Base-by-base conservation (phyloP, 2,888 invertebrate species). In the Petrolisthes cinctipes region DNA sequence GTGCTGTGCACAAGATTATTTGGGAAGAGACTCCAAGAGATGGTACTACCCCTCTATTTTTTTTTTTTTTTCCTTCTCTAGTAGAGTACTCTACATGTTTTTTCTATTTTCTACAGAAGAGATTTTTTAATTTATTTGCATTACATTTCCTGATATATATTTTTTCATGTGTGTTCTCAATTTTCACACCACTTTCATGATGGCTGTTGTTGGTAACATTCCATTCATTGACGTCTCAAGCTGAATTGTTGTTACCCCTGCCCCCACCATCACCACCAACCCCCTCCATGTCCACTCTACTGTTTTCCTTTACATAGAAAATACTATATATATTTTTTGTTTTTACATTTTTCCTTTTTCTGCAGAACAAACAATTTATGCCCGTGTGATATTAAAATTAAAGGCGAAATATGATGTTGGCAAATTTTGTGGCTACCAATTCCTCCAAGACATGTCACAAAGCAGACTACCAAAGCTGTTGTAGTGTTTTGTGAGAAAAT, bases 131-230 rank as follows among this genome's bases (percentile, higher is more conserved):
- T 88, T 88, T 84, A 86, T 86, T 86, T 88, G 87, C 87, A 88
- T 88, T 88, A 88, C 87, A 88, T 88, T 88, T 88, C 87, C 87
- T 88, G 87, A 88, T 88, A 88, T 88, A 88, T 88, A 80, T 88
- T 83, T 86, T 83, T 87, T 83, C 79, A 82, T 86, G 78, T 37
- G 37, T 37, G 37, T 37, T 37, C 37, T 37, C 37, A 37, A 78
- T 83, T 84, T 88, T 84, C 75, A 83, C 87, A 88, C 87, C 87
- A 88, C 87, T 88, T 88, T 88, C 87, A 88, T 88, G 87, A 88
- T 68, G 87, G 87, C 87, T 88, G 87, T 88, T 88, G 83, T 88
- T 88, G 87, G 87, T 88, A 88, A 88, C 87, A 88, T 88, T 88
- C 87, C 87, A 88, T 88, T 84, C 87, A 88, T 88, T 81, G 84